Conservation (phyloP, 2,797 vertebrate species). For the Trichosurus vulpecula region DNA sequence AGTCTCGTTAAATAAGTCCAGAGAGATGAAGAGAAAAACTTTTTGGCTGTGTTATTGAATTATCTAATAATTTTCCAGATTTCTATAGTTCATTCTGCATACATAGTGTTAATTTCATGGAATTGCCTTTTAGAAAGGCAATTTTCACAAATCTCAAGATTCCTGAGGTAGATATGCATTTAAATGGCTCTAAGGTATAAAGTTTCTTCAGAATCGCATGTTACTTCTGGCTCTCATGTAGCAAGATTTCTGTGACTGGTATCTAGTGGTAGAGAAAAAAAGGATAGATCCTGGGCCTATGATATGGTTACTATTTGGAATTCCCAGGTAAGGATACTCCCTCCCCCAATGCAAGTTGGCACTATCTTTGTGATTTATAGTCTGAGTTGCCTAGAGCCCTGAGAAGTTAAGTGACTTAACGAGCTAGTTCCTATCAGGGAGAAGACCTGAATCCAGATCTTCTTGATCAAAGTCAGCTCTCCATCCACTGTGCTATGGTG, state of each 20-base stretch:
- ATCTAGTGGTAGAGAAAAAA: not conserved
- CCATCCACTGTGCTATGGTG: not conserved
- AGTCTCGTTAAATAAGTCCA: too few species aligned
- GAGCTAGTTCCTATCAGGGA: too few species aligned
- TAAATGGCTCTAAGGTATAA: not conserved
- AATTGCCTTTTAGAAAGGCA: constrained; percentile 41
- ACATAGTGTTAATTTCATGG: not conserved
- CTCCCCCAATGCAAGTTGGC: too few species aligned
- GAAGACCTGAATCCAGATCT: not conserved
- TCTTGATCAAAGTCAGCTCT: not conserved
- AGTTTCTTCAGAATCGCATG: constrained; percentile 54
- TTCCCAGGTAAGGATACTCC: too few species aligned
- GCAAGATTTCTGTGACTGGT: constrained; percentile 56
- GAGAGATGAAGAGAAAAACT: too few species aligned
- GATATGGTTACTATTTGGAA: too few species aligned
- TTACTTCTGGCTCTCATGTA: constrained; percentile 61
- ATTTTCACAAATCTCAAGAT: not conserved
- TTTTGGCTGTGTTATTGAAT: too few species aligned
- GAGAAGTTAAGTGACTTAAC: too few species aligned
- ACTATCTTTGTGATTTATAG: too few species aligned
- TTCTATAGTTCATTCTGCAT: constrained; percentile 29
- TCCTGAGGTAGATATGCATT: constrained; percentile 35
- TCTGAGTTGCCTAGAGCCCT: too few species aligned
- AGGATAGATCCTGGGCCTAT: too few species aligned
- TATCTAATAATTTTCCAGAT: not conserved